Evolutionary conservation across 2,113 vertebrate species (phyloP).

Genomic region (Pipa parva): DNA sequence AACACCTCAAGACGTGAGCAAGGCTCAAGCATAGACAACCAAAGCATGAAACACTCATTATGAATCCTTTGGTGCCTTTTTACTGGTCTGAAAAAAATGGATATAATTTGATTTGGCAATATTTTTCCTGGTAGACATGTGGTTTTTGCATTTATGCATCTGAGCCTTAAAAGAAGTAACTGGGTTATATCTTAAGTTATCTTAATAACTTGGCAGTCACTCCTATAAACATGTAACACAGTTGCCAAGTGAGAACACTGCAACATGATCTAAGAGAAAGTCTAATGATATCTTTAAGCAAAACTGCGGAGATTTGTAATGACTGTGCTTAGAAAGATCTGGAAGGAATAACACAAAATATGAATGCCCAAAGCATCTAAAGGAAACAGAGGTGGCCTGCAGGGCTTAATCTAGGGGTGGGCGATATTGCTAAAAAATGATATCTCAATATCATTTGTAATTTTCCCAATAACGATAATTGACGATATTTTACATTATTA

Average conservation of each 20-base stretch:
- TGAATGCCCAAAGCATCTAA: too few relatives aligned
- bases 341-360: too few relatives aligned
- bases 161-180: neutral
- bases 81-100: neutral
- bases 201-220: neutral
- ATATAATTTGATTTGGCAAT: neutral
- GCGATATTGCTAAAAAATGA: too few relatives aligned
- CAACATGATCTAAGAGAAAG: neutral
- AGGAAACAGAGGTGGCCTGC: too few relatives aligned
- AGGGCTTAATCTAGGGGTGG: too few relatives aligned
- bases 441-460: too few relatives aligned
- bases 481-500: too few relatives aligned
- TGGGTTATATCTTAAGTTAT: neutral
- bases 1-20: neutral
- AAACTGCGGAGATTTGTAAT: too few relatives aligned
- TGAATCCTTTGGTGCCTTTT: neutral
- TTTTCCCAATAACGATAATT: too few relatives aligned
- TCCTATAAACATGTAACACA: neutral
- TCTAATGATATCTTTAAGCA: neutral
- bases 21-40: neutral
- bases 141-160: neutral
- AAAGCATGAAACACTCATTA: neutral
- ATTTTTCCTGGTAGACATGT: neutral
- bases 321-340: too few relatives aligned
- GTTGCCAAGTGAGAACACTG: neutral